Conservation (phyloP, 1,140 invertebrate species). For the Tenebrio molitor region DNA sequence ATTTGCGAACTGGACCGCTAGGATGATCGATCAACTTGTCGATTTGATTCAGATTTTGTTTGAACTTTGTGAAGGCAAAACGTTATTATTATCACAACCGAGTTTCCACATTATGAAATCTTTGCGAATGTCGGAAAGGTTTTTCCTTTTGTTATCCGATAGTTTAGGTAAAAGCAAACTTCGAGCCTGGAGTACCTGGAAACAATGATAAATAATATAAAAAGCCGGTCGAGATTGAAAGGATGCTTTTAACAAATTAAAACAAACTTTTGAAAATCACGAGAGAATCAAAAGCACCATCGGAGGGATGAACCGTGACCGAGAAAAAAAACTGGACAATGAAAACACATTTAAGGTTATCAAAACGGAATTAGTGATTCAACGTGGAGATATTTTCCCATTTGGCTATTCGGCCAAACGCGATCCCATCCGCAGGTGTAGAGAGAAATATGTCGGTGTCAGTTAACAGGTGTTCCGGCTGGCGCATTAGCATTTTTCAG, state of each 20-base stretch:
- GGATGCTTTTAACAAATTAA: slow-evolving; percentile 22
- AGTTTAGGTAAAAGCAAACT: not conserved
- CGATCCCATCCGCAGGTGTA: not conserved
- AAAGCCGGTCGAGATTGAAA: not conserved
- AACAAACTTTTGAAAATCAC: not conserved
- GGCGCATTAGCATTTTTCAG: slow-evolving; percentile 15
- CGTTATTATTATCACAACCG: too few species aligned
- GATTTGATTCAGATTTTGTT: too few species aligned
- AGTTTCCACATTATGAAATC: too few species aligned
- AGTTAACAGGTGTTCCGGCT: slow-evolving; percentile 15
- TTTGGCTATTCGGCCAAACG: too few species aligned
- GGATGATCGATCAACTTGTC: too few species aligned
- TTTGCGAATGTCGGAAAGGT: too few species aligned
- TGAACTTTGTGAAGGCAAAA: too few species aligned
- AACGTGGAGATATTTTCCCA: not conserved
- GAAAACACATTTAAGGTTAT: not conserved
- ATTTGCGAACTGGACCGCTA: too few species aligned
- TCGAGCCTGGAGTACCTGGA: not conserved
- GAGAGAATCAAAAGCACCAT: not conserved
- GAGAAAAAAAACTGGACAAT: not conserved
- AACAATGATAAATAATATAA: slow-evolving; percentile 3
- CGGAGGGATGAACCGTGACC: too few species aligned
- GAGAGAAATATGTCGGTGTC: not conserved
- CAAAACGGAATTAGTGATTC: not conserved
- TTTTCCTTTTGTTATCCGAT: slow-evolving; percentile 1